Conservation (phyloP, 2,113 vertebrate species). For the Thinocorus orbignyianus region DNA sequence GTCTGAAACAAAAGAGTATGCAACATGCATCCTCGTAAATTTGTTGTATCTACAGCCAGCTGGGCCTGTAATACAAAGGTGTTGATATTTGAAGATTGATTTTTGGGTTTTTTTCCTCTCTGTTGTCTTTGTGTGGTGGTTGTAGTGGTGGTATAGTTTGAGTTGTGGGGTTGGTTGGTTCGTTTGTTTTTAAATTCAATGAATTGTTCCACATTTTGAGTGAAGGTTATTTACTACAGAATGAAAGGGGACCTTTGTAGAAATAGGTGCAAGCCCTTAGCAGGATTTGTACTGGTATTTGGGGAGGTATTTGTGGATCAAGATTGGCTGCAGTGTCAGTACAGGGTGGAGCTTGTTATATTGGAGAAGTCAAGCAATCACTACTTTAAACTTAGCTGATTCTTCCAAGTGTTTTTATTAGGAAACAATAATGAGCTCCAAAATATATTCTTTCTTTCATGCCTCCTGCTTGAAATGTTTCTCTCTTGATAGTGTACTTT, state of each 20-base stretch:
- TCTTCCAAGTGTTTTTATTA: background rate
- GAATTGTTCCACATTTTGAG: background rate
- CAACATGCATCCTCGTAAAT: background rate
- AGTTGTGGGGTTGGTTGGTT: no score
- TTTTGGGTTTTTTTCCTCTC: background rate
- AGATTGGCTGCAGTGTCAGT: background rate
- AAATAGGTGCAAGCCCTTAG: background rate
- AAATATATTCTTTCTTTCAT: background rate
- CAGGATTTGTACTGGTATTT: background rate
- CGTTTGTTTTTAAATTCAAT: background rate
- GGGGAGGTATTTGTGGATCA: background rate
- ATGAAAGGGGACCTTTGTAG: background rate
- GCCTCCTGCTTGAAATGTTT: background rate
- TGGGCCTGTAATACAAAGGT: background rate
- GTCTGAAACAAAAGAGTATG: background rate
- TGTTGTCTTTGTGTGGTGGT: background rate
- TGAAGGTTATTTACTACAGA: background rate
- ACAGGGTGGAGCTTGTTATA: background rate
- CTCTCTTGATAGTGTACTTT: background rate
- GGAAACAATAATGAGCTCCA: background rate
- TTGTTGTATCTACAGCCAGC: background rate
- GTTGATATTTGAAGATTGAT: background rate
- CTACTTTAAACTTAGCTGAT: background rate
- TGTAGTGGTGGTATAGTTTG: background rate
- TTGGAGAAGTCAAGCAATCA: background rate